A percentile compares a stretch with the other conserved stretches of the same genome.
Conservation (phyloP, 2,888 invertebrate genomes). For the Biston stratarius region DNA sequence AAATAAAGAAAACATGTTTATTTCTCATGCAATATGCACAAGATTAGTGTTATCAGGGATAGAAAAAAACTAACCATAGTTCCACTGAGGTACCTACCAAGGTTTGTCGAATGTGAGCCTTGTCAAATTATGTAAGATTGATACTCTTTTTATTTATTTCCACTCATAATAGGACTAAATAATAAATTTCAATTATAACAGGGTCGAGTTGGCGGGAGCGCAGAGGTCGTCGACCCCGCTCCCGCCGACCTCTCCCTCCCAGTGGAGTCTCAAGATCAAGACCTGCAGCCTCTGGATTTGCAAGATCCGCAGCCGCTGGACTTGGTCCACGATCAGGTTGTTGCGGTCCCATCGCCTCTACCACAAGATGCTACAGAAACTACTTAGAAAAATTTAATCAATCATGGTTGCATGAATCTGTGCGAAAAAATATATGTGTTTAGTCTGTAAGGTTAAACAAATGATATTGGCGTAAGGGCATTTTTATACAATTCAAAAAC, state of each 20-base stretch:
- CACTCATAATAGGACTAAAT: not conserved
- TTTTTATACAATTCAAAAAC: not conserved
- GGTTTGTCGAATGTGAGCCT: no score
- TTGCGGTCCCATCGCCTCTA: slow-evolving; percentile 14
- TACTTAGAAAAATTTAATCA: not conserved
- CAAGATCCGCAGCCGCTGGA: slow-evolving; percentile 27
- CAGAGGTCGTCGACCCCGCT: slow-evolving; percentile 50
- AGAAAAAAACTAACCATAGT: no score
- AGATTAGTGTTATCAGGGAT: no score
- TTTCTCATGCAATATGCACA: no score
- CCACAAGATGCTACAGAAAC: slow-evolving; percentile 9
- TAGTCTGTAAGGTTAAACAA: not conserved
- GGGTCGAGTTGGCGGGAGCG: slow-evolving; percentile 72
- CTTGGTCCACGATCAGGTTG: slow-evolving; percentile 23
- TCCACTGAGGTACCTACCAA: no score
- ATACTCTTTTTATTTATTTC: not conserved
- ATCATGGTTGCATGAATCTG: not conserved
- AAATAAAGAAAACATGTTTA: no score
- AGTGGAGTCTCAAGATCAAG: slow-evolving; percentile 23
- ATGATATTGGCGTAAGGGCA: not conserved
- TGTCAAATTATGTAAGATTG: no score
- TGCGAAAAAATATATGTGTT: no score
- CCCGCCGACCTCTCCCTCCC: slow-evolving; percentile 48
- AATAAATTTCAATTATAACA: slow-evolving; percentile 20
- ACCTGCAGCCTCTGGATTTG: slow-evolving; percentile 19